Percentiles rank a stretch among this genome's conserved stretches.
These are phyloP conservation scores for Percopsis transmontana DNA, from an alignment of 2,113 vertebrate genomes.

Conservation along the genomic window DNA sequence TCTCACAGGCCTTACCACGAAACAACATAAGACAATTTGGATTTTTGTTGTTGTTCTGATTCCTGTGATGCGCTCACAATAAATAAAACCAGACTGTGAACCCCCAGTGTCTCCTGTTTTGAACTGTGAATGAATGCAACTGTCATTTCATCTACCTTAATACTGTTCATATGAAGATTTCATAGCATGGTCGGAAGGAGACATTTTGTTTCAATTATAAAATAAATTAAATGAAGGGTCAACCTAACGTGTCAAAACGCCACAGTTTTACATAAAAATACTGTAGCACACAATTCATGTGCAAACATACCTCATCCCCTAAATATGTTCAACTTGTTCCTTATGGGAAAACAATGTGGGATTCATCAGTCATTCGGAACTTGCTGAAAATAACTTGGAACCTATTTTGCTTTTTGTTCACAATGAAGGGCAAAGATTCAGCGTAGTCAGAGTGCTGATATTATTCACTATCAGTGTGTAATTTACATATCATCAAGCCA, in stretches of 20 bases:
- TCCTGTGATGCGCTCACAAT: slow-evolving; percentile 11
- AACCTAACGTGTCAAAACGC: no score
- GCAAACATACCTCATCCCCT: background rate
- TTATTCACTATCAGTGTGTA: slow-evolving; percentile 20
- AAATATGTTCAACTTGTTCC: background rate
- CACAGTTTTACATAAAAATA: no score
- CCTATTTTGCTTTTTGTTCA: slow-evolving; percentile 13
- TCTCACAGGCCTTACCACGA: slow-evolving; percentile 32
- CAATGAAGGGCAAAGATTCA: slow-evolving; percentile 44
- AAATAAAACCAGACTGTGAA: slow-evolving; percentile 20
- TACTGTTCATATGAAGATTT: no score
- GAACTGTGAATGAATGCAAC: slow-evolving; percentile 1
- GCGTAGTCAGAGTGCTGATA: slow-evolving; percentile 45
- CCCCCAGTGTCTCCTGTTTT: slow-evolving; percentile 32
- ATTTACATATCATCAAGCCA: background rate
- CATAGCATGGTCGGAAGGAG: background rate
- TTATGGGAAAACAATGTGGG: slow-evolving; percentile 15
- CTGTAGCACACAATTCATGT: no score
- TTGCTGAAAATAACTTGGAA: slow-evolving; percentile 27
- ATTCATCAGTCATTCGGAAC: slow-evolving; percentile 30
- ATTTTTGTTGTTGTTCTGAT: slow-evolving; percentile 1
- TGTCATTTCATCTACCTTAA: background rate
- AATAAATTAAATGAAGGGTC: no score
- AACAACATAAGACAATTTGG: slow-evolving; percentile 32
- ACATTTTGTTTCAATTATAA: no score